Base-by-base conservation (phyloP, 1,140 invertebrate genomes). In the Probaryconus sp. region DNA sequence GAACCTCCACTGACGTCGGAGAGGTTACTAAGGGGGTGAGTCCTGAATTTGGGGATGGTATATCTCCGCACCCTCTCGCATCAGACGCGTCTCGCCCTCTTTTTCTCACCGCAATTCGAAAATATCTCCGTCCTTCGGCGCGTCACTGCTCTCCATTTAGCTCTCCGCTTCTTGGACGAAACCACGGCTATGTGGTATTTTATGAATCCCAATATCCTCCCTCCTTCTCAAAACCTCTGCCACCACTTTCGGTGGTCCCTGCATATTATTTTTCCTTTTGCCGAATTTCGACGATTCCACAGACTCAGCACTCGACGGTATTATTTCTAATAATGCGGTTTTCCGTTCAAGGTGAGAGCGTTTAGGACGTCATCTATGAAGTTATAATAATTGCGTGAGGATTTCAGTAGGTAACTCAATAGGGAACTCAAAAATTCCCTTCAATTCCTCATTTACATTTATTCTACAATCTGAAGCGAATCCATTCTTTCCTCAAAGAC, bases 11-110 rank as follows among this genome's bases (percentile, higher is more conserved):
- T 38, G 56, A 67, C 70, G 70, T 73, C 70, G 55, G 70, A 61
- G 70, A 73, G 70, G 70, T 63, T 55, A 67, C 70, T 68, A 73
- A 73, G 70, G 70, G 70, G 70, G 42, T 58, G 70, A 60, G 68
- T 51, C 30, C 37, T 48, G 38, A 61, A 73, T 65, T 73, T 38
- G 31, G 60, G 58, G 68, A 45, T 61, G 60, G 38, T 48, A 26
- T 65, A 48, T 63, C 42, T 63, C 61, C 10, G 51, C 60, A 50
- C 60, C 60, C 69, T 65, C 28, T 11, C 47, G 56, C 18, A 30
- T 51, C 55, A 60, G 55, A 47, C 55, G 55, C 47, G 26, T 48
- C 50, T 58, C 47, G 48, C 60, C 42, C 61, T 67, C 47, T 47
- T 63, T 50, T 64, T 64, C 68, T 73, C 58, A 18, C 55, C 70